phyloP scores from a whole-genome alignment of 2,888 invertebrate species.

The Tetranychus piercei region DNA sequence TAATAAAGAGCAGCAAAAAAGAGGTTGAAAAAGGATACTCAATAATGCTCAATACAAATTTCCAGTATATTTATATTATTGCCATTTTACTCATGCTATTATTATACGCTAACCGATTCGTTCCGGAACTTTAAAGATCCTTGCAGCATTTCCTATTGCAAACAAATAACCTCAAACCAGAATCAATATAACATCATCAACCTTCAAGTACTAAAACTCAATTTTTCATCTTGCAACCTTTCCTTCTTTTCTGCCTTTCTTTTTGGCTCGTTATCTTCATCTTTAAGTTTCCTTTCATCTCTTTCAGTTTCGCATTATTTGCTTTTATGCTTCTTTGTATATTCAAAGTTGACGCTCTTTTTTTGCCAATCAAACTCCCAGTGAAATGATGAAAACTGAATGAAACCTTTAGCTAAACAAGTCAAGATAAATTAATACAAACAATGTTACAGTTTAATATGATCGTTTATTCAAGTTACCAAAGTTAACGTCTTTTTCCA shows the following conservation, averaged over 20 bases:
- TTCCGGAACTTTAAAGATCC: background rate
- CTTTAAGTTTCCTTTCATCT: background rate
- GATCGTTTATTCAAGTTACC: too few relatives aligned
- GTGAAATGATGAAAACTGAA: too few relatives aligned
- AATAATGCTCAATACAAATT: too few relatives aligned
- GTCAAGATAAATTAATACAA: too few relatives aligned
- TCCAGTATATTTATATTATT: too few relatives aligned
- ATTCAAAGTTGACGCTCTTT: too few relatives aligned
- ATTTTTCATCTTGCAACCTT: background rate
- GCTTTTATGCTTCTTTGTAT: background rate
- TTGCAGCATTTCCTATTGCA: background rate
- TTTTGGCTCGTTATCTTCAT: background rate
- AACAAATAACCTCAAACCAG: conserved; percentile 1
- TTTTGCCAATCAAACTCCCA: too few relatives aligned
- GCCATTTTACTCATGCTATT: background rate
- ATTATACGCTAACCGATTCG: background rate
- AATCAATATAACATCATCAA: background rate
- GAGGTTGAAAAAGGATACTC: too few relatives aligned
- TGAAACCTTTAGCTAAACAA: too few relatives aligned
- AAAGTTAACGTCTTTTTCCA: too few relatives aligned
- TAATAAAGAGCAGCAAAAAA: too few relatives aligned
- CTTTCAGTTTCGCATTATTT: background rate
- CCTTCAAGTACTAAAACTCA: background rate
- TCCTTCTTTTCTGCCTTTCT: background rate
- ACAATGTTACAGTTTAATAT: too few relatives aligned